Evolutionary conservation across 2,113 vertebrate species (phyloP), one percentile per base, ranked within the genome.

Genomic region (Spea bombifrons): DNA sequence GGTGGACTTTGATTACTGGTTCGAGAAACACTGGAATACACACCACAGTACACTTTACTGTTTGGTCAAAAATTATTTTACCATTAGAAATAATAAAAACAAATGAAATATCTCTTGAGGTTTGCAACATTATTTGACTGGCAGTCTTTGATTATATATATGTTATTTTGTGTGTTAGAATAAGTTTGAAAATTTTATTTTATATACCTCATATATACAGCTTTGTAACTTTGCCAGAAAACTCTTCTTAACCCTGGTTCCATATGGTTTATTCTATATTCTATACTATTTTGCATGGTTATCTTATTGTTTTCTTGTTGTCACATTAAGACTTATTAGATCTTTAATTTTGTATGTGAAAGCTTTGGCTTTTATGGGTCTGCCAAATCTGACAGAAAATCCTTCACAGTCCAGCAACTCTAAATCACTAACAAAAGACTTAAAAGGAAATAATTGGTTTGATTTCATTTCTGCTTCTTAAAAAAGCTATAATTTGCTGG

Each of bases 401-500:
- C 50, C 71, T 80, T 80, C 61, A 80, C 78, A 80, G 78, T 68
- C 78, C 78, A 80, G 78, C 78, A 80, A 73, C 71, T 80, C 77
- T 80, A 80, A 80, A 80, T 80, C 65, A 80, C 78, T 80, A 74
- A 80, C 71, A 80, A 80, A 80, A 57, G 64, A 71, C 71, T 80
- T 80, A 80, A 30, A 30, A 68, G 71, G 65, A 80, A 80, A 80
- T 80, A 80, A 80, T 80, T 80, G 78, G 78, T 74, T 80, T 80
- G 71, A 80, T 80, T 80, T 79, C 69, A 79, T 79, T 79, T 80
- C 78, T 80, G 64, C 63, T 80, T 80, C 71, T 74, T 80, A 73
- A 73, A 65, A 71, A 73, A 73, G 71, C 71, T 80, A 66, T 80
- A 80, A 80, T 80, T 80, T 80, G 71, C 71, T 80, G 71, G 78